These are phyloP conservation scores for Cybosia mesomella DNA, from an alignment of 2,888 invertebrate genomes.

Conservation along the genomic window DNA sequence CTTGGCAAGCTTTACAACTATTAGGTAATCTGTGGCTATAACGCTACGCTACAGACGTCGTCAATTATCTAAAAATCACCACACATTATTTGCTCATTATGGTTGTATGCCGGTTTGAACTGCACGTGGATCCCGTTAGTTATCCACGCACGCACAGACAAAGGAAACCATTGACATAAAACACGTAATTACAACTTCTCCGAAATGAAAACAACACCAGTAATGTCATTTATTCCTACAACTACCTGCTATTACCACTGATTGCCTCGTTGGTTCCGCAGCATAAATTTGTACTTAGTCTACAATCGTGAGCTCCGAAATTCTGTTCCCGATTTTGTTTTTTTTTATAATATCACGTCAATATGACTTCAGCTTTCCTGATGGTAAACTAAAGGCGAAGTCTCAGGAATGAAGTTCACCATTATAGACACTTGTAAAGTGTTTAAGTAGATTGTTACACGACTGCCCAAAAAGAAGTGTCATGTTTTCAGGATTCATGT, in stretches of 20 bases:
- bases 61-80: no score
- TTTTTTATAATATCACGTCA: no score
- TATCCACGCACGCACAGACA: background rate
- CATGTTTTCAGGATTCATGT: background rate
- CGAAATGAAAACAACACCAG: slow-evolving; percentile 1
- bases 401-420: no score
- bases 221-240: slow-evolving; percentile 2
- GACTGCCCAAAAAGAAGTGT: background rate
- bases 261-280: background rate
- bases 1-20: no score
- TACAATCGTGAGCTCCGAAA: background rate
- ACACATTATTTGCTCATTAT: no score
- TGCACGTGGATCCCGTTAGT: background rate
- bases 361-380: no score
- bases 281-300: background rate
- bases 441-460: background rate
- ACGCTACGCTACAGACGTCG: no score
- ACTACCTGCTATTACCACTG: background rate
- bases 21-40: no score
- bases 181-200: background rate
- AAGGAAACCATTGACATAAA: background rate
- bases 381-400: no score
- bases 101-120: no score
- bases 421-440: no score
- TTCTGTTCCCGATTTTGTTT: background rate